Evolutionary conservation across 2,888 invertebrate species (phyloP).

Genomic region (Lithophane semibrunnea): DNA sequence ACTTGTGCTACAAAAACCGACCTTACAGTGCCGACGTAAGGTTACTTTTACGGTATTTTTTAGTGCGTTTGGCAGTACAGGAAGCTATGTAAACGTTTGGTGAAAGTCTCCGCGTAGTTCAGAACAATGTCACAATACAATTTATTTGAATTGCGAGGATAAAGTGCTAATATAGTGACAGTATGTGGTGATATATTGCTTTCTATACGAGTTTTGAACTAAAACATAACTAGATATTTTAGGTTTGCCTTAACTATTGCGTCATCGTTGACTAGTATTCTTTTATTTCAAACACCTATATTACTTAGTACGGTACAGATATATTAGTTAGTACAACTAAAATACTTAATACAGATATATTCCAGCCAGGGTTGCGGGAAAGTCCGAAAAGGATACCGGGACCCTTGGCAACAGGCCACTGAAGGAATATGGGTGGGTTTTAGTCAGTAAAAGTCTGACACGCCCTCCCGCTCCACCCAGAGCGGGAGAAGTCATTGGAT

Average conservation of each 20-base stretch:
- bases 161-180: background rate
- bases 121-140: slow-evolving; percentile 49
- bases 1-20: slow-evolving; percentile 4
- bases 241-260: background rate
- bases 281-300: background rate
- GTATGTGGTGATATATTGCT: background rate
- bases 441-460: too few relatives aligned
- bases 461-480: too few relatives aligned
- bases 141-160: slow-evolving; percentile 38
- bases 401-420: too few relatives aligned
- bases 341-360: background rate
- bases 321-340: too few relatives aligned
- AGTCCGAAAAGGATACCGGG: too few relatives aligned
- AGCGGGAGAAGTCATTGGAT: too few relatives aligned
- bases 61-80: slow-evolving; percentile 10
- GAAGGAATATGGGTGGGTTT: too few relatives aligned
- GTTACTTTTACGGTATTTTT: background rate
- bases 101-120: slow-evolving; percentile 53
- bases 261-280: background rate
- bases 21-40: background rate
- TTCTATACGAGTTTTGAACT: background rate
- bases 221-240: background rate
- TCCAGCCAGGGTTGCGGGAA: too few relatives aligned
- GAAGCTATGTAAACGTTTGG: slow-evolving; percentile 65
- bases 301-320: background rate